These are phyloP conservation scores for Loxodonta africana DNA, from an alignment of 2,113 vertebrate genomes.

Conservation along the genomic window DNA sequence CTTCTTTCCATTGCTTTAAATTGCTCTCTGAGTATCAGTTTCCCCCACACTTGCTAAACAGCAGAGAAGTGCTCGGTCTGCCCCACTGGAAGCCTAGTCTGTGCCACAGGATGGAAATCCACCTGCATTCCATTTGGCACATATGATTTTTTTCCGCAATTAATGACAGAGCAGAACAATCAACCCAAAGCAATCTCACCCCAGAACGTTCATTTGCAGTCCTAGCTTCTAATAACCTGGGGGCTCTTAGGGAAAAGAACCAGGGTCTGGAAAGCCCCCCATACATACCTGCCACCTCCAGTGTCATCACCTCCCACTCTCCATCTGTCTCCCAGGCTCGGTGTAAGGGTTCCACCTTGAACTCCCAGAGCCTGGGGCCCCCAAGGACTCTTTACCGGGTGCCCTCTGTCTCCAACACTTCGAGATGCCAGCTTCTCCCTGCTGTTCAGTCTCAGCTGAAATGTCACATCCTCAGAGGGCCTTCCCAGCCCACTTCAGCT, in stretches of 20 bases:
- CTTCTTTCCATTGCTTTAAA: not conserved
- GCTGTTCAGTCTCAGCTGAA: not conserved
- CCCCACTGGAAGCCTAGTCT: not conserved
- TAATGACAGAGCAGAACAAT: not conserved
- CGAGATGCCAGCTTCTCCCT: not conserved
- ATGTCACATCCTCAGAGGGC: not conserved
- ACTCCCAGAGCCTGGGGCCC: not conserved
- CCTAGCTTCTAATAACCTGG: not conserved
- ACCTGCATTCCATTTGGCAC: not conserved
- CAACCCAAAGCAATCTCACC: not conserved
- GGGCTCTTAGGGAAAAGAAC: not conserved
- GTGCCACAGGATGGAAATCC: not conserved
- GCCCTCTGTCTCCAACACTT: not conserved
- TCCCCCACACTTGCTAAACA: not conserved
- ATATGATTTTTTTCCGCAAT: not conserved
- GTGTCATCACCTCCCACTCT: not conserved
- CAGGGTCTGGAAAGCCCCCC: not conserved
- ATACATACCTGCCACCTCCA: not conserved
- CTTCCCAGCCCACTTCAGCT: not conserved
- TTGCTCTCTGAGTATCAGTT: not conserved
- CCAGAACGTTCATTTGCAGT: not conserved
- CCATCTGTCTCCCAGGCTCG: not conserved
- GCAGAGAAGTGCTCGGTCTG: not conserved
- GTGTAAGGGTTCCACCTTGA: not conserved
- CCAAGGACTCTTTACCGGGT: not conserved